Evolutionary conservation across 2,888 invertebrate genomes (phyloP).

Genomic region (Palloptera scutellata): DNA sequence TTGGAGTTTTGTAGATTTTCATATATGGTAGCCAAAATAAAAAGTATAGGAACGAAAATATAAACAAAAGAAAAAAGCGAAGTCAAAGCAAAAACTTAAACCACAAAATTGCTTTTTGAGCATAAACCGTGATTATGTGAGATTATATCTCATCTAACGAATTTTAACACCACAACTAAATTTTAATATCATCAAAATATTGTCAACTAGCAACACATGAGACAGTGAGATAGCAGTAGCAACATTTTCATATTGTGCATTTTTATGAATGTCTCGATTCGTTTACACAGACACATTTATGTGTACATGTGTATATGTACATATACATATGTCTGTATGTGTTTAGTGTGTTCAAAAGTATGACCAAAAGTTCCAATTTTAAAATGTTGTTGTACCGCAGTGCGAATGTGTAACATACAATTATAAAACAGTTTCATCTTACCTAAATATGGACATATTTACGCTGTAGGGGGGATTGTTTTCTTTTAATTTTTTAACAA

Average conservation of each 20-base stretch:
- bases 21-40: no score
- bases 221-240: not conserved
- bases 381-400: no score
- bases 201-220: not conserved
- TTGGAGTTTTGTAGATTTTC: not conserved
- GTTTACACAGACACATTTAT: not conserved
- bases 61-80: slow-evolving; percentile 21
- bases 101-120: slow-evolving; percentile 53
- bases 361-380: no score
- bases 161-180: not conserved
- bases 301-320: not conserved
- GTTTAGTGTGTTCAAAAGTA: not conserved
- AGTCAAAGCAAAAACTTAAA: slow-evolving; percentile 50
- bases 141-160: not conserved
- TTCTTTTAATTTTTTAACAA: not conserved
- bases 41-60: no score
- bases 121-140: not conserved
- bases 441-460: no score
- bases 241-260: not conserved
- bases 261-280: not conserved
- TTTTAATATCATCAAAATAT: slow-evolving; percentile 13
- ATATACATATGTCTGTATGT: not conserved
- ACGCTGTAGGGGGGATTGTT: not conserved
- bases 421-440: no score
- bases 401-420: no score